phyloP scores from a whole-genome alignment of 35 echinoderm and acorn worm species.

The Anneissia japonica region DNA sequence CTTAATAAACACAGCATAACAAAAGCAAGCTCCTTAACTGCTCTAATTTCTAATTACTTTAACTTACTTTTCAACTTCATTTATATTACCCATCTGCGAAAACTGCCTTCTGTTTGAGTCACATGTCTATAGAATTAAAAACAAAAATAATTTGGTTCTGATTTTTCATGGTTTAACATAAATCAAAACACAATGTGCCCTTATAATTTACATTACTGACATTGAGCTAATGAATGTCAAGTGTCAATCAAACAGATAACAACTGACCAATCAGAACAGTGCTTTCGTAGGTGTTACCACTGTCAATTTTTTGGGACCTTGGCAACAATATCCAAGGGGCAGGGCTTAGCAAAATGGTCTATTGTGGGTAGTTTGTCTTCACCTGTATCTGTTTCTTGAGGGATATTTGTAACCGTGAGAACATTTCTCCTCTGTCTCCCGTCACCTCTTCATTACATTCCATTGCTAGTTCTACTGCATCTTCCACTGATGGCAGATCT shows the following conservation, averaged over 20 bases:
- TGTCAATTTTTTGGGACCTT: no score
- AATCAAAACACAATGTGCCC: background rate
- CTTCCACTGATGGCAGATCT: conserved; percentile 33
- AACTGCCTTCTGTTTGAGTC: conserved; percentile 36
- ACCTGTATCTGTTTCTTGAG: conserved; percentile 89
- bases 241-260: no score
- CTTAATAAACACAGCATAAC: no score
- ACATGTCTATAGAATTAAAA: conserved; percentile 39
- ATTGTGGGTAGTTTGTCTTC: background rate
- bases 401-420: conserved; percentile 37
- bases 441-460: conserved; percentile 24
- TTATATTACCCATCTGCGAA: conserved; percentile 50
- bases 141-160: background rate
- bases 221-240: no score
- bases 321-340: no score
- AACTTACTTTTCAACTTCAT: conserved; percentile 35
- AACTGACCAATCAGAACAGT: no score
- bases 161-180: no score
- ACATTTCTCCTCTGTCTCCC: conserved; percentile 59
- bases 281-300: no score
- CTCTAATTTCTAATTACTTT: background rate
- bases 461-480: background rate
- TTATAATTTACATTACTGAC: no score
- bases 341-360: no score
- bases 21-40: no score